Evolutionary conservation across 2,888 invertebrate genomes (phyloP), one percentile per base, ranked within the genome.

Genomic region (Cepaea hortensis): DNA sequence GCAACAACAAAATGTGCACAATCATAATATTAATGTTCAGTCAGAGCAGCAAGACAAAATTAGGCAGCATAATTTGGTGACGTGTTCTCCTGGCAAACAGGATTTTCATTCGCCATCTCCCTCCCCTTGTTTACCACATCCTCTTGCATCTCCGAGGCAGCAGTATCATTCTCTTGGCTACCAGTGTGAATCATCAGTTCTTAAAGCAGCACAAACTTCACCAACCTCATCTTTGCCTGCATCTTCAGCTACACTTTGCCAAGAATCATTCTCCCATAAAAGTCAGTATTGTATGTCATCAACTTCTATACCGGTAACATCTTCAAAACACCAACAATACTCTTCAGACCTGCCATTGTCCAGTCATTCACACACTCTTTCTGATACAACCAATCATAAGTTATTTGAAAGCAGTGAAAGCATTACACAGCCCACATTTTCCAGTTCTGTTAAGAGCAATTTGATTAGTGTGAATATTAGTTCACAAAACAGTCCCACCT

Each of bases 1-100:
- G 55, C 72, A 80, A 61, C 85, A 80, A 46, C 85, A 23, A 84
- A 84, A 62, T n/a, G 23, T 61, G 77, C 84, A 77, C 48, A 48
- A 76, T 7, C 68, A 13, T 65, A 62, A 62, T 35, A n/a, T 61
- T 46, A 23, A 84, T 11, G 62, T 35, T 46, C 82, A 65, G 18
- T 15, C 70, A 76, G 18, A 48, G 55, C 75, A 84, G 84, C 84
- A 84, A 73, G 62, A 50, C n/a, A 48, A 75, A n/a, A 11, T 62
- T 3, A 84, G 75, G 83, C 83, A 84, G 83, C 83, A 84, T 46
- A 48, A 48, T 20, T 75, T 65, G 11, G 23, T 18, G 3, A n/a
- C 72, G 4, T 18, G 55, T 72, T 48, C 70, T n/a, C 3, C 70
- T 70, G 23, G 23, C 81, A 81, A 72, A 70, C 68, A 68, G 48